Base-by-base conservation (phyloP, 2,113 vertebrate genomes). In the Hippocampus abdominalis region DNA sequence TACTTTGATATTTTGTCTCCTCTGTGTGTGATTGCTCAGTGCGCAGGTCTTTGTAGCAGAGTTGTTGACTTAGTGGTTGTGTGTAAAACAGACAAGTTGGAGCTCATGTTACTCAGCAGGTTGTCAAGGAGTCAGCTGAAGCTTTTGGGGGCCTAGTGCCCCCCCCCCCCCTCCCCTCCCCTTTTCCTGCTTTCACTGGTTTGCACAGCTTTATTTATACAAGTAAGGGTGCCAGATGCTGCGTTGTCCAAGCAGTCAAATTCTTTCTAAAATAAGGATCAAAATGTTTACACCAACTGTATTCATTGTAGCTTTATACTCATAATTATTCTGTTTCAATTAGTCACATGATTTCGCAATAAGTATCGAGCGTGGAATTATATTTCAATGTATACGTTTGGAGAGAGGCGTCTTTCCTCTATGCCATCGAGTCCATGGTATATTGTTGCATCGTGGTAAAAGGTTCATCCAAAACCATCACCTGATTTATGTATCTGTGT, bases 141-240 rank as follows among this genome's bases (percentile, higher is more conserved):
- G 63, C 63, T 64, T 64, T 64, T 46, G n/a, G 63, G 63, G 63
- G 63, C 63, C 62, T 42, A 6, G 6, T 27, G 62, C 40, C 63
- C 23, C 60, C 40, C n/a, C 9, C 46, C 32, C 32, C 32, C 29
- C 29, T n/a, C n/a, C 63, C 63, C 40, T 18, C 40, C n/a, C 16
- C 46, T 27, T 27, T 46, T 64, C 40, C 42, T 46, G 40, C 23
- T 48, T 64, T 48, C 63, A 64, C 40, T 18, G 42, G 63, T 64
- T 64, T 64, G 63, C 42, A 64, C 42, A 64, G 63, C 63, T 64
- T 64, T 64, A 64, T 64, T 64, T 64, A 64, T 64, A 46, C 63
- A 64, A 64, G 63, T 27, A 27, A 27, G n/a, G 13, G 63, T 16
- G 40, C 63, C 63, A 64, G 63, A 46, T 46, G 63, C 63, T 18